Evolutionary conservation across 2,797 vertebrate genomes (phyloP), one percentile per base, ranked within the genome.

Genomic region (Mormyrops boulengeri): DNA sequence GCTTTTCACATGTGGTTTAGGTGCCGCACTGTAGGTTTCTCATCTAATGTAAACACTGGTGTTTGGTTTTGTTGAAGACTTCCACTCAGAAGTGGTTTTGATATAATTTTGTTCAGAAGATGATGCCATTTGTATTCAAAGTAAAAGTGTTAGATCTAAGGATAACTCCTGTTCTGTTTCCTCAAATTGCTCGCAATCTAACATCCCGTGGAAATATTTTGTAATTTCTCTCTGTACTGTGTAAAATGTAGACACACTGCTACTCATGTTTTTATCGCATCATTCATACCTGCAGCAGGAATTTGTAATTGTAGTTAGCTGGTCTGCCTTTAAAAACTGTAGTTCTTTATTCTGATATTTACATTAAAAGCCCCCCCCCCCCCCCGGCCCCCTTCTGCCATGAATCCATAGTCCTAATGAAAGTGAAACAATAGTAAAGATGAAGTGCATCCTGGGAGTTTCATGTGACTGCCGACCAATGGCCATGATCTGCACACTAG

Each of bases 41-140:
- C 17, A 9, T 82, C 1, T 82, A 47, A 44, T 44, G 41, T 47
- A 82, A 44, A 82, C 41, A n/a, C 77, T 82, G 41, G 2, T 80
- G 73, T n/a, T 80, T 80, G 73, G 38, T 44, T 82, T 82, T 82
- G 77, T 82, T 47, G 77, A 82, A 47, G 77, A 82, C 44, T 82
- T 82, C 77, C 77, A 82, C 38, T 47, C 77, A 47, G 11, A 82
- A 47, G 19, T 47, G 8, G 41, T 82, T 82, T 47, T n/a, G 19
- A 82, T 44, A 82, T 19, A 47, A 44, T 47, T 44, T 47, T 82
- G 17, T 82, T 82, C 77, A 82, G 38, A 44, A 82, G 77, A 47
- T 82, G 19, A 22, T 82, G 8, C 19, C 77, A 44, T 47, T 82
- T 47, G 41, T 82, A 82, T 82, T 82, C 77, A 82, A 82, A 82